These are phyloP conservation scores for Narcine bancroftii DNA, from an alignment of 2,113 vertebrate genomes.

Conservation along the genomic window DNA sequence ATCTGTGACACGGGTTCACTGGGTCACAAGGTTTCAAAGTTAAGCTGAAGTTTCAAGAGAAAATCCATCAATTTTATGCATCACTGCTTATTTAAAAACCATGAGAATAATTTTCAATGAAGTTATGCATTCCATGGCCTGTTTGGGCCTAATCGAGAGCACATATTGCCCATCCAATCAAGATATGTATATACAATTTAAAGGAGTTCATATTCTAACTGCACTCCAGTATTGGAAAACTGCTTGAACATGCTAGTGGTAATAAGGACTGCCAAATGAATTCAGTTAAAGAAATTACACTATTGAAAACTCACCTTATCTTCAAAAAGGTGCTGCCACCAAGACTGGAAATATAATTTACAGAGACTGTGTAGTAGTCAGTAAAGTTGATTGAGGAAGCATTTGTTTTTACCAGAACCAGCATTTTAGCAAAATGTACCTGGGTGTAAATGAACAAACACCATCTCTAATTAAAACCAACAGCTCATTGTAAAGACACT, in stretches of 20 bases:
- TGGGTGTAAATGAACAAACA: not conserved
- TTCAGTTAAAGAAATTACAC: not conserved
- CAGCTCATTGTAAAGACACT: not conserved
- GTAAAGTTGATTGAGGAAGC: slow-evolving; percentile 10
- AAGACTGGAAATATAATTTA: not conserved
- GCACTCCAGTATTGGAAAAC: not conserved
- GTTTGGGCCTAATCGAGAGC: not conserved
- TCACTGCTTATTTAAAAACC: not conserved
- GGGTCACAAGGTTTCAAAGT: not conserved
- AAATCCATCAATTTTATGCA: not conserved
- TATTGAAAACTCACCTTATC: not conserved
- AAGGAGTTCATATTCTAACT: not conserved
- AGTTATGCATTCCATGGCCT: fast-evolving
- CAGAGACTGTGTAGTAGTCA: no score
- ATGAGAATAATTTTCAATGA: not conserved
- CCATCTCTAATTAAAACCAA: not conserved
- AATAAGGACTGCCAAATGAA: not conserved
- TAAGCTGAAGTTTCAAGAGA: not conserved
- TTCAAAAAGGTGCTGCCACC: not conserved
- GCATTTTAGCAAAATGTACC: not conserved
- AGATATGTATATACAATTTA: not conserved
- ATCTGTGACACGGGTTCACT: not conserved
- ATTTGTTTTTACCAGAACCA: not conserved
- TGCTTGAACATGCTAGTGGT: not conserved
- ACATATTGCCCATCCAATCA: not conserved